A percentile compares a stretch with the other conserved stretches of the same genome.
phyloP scores from a whole-genome alignment of 2,113 vertebrate species.

The Zosterops borbonicus region DNA sequence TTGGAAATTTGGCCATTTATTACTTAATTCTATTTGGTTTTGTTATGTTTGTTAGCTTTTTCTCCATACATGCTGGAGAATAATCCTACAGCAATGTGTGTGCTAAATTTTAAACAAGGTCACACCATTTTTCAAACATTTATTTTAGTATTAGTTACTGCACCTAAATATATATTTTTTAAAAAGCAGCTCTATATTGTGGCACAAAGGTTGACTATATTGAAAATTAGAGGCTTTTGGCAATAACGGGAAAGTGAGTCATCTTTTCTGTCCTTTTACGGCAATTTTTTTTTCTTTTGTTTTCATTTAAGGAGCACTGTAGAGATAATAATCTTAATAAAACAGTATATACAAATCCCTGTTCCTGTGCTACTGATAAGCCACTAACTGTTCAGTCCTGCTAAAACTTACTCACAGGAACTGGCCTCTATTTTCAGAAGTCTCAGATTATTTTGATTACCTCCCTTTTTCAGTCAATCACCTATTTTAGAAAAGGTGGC shows the following conservation, averaged over 20 bases:
- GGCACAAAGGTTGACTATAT: constrained; percentile 25
- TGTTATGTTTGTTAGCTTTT: not conserved
- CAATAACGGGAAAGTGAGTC: constrained; percentile 14
- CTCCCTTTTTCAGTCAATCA: not conserved
- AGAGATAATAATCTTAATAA: constrained; percentile 49
- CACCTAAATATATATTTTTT: not conserved
- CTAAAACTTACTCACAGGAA: constrained; percentile 12
- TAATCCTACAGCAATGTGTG: not conserved
- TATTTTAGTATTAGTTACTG: constrained; percentile 4
- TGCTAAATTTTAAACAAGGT: not conserved
- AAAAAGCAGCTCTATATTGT: not conserved
- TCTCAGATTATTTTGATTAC: not conserved
- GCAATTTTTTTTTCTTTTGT: constrained; percentile 7
- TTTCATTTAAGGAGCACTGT: not conserved
- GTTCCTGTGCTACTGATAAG: constrained; percentile 35
- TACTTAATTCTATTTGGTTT: not conserved
- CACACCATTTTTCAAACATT: not conserved
- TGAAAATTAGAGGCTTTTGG: constrained; percentile 37
- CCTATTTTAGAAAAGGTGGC: not conserved
- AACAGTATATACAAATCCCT: constrained; percentile 45
- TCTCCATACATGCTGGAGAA: not conserved
- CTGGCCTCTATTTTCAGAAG: constrained; percentile 29
- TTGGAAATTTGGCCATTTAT: not conserved
- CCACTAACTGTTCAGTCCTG: not conserved
- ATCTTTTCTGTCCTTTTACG: constrained; percentile 46